Conservation (phyloP, 2,888 invertebrate genomes). For the Rhabditoides inermis region DNA sequence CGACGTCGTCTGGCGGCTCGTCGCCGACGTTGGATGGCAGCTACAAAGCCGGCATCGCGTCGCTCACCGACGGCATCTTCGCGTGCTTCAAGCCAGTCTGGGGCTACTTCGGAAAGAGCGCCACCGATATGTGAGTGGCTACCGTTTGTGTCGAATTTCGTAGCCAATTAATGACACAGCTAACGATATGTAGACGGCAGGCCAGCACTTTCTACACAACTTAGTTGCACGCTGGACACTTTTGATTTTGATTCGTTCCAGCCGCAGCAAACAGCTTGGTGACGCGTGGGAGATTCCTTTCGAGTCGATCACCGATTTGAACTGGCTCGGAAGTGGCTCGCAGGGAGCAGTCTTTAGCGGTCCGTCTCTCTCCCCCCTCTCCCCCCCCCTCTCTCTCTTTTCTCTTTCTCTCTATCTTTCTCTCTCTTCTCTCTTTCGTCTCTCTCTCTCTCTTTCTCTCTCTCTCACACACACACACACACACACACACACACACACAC, state of each 20-base stretch:
- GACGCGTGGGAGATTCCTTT: conserved; percentile 86
- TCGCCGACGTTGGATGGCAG: background rate
- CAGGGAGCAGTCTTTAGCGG: conserved; percentile 77
- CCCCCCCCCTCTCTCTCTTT: too few relatives aligned
- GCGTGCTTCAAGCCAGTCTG: conserved; percentile 26
- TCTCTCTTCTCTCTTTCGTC: too few relatives aligned
- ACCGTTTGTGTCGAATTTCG: background rate
- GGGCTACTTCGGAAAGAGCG: conserved; percentile 17
- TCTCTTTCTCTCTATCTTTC: too few relatives aligned
- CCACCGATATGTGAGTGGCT: conserved; percentile 19
- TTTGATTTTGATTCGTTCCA: too few relatives aligned
- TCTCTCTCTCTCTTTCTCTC: too few relatives aligned
- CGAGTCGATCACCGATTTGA: conserved; percentile 76
- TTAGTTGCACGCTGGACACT: too few relatives aligned
- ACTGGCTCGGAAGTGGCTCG: conserved; percentile 87
- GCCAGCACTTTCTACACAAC: too few relatives aligned
- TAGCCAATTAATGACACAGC: background rate
- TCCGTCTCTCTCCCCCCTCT: too few relatives aligned
- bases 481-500: too few relatives aligned
- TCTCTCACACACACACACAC: too few relatives aligned
- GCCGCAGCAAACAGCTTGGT: conserved; percentile 8
- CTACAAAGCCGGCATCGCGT: background rate
- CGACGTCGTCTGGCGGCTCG: background rate
- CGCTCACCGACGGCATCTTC: conserved; percentile 10
- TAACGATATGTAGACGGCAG: too few relatives aligned